These are phyloP conservation scores for Sitta europaea DNA, from an alignment of 2,113 vertebrate genomes.

Conservation along the genomic window DNA sequence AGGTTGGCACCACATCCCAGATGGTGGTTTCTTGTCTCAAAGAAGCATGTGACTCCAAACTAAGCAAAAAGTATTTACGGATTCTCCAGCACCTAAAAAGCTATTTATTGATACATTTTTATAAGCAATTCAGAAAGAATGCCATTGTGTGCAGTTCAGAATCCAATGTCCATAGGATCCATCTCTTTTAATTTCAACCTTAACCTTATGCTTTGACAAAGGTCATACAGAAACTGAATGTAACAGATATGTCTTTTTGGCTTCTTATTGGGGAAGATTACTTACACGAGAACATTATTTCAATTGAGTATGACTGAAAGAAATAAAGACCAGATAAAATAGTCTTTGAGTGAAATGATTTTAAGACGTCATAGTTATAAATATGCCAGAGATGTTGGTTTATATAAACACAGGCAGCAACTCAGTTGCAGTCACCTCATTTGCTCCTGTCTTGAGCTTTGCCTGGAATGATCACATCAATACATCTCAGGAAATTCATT, in stretches of 20 bases:
- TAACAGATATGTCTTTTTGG: neutral
- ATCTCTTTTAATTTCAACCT: neutral
- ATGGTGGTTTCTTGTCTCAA: neutral
- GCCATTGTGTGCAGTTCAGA: neutral
- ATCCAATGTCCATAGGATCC: neutral
- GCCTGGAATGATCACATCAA: neutral
- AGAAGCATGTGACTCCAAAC: neutral
- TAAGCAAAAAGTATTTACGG: neutral
- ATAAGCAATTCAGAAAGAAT: neutral
- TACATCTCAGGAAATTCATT: neutral
- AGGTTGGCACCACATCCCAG: neutral
- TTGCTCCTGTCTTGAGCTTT: neutral
- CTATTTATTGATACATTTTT: neutral
- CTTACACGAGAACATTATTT: neutral
- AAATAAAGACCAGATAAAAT: neutral
- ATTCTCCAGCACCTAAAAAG: neutral
- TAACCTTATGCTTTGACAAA: neutral
- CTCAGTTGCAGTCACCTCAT: neutral
- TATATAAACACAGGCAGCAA: neutral
- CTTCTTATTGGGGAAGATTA: neutral
- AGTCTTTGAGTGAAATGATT: neutral
- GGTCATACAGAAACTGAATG: neutral
- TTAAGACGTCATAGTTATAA: neutral
- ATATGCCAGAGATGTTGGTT: neutral
- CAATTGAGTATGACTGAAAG: neutral